phyloP scores from a whole-genome alignment of 2,797 vertebrate genomes.

The Poecilia gillii region DNA sequence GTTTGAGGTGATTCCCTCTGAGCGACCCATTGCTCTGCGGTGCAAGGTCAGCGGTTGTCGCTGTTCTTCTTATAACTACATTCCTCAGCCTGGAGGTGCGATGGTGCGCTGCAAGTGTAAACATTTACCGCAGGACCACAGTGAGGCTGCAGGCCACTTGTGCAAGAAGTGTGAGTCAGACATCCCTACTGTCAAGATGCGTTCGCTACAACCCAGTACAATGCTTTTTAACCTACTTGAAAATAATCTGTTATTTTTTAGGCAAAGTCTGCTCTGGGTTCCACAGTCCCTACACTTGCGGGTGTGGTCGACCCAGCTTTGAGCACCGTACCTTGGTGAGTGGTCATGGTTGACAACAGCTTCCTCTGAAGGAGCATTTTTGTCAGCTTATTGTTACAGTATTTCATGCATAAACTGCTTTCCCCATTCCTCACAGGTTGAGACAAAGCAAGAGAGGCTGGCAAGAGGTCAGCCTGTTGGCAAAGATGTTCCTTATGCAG shows the following conservation, averaged over 20 bases:
- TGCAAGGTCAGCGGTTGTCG: constrained; percentile 81
- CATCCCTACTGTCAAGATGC: constrained; percentile 2
- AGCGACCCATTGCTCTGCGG: constrained; percentile 82
- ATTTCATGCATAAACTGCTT: background rate
- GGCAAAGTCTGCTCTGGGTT: constrained; percentile 88
- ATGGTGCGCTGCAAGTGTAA: constrained; percentile 90
- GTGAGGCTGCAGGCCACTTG: constrained; percentile 63
- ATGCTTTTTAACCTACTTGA: too few species aligned
- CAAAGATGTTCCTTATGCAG: constrained; percentile 86
- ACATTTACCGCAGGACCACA: constrained; percentile 87
- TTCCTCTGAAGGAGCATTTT: background rate
- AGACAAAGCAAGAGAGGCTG: constrained; percentile 86
- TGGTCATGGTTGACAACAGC: constrained; percentile 1
- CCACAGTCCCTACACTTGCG: constrained; percentile 86
- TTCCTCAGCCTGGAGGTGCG: constrained; percentile 82
- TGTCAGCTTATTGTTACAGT: background rate
- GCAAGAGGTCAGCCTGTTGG: constrained; percentile 85
- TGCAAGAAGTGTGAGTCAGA: constrained; percentile 88
- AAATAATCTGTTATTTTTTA: constrained; percentile 47
- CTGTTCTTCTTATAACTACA: constrained; percentile 82
- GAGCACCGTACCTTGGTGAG: constrained; percentile 86
- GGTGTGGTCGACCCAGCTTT: constrained; percentile 85
- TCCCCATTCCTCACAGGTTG: constrained; percentile 66
- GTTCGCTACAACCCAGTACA: background rate
- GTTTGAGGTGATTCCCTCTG: constrained; percentile 82